These are phyloP conservation scores for Cenopis cana DNA, from an alignment of 2,888 invertebrate species.

Conservation along the genomic window DNA sequence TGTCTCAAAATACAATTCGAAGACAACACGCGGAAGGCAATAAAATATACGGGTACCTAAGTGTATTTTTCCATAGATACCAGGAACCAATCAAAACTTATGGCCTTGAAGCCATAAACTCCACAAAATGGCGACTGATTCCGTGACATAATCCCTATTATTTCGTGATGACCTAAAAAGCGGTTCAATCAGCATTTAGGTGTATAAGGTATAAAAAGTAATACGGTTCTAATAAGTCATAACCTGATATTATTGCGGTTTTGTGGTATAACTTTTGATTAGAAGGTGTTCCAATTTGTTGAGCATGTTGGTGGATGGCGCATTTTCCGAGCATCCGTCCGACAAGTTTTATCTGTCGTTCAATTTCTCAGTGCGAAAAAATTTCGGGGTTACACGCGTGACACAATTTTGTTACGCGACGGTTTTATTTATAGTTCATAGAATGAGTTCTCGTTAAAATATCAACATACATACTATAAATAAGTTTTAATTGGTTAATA, in stretches of 20 bases:
- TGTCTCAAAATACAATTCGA: constrained; percentile 2
- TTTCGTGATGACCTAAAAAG: constrained; percentile 40
- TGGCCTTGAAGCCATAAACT: constrained; percentile 37
- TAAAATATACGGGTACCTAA: constrained; percentile 38
- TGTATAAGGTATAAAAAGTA: constrained; percentile 25
- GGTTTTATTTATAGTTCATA: constrained; percentile 4
- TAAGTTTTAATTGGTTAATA: not conserved
- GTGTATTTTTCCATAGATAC: constrained; percentile 39
- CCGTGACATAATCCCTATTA: constrained; percentile 37
- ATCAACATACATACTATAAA: not conserved
- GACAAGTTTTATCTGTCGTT: constrained; percentile 18
- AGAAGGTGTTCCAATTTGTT: constrained; percentile 39
- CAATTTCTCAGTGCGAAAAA: constrained; percentile 9
- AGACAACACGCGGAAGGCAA: constrained; percentile 20
- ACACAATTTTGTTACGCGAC: constrained; percentile 7
- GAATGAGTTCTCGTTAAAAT: not conserved
- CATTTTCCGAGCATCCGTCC: constrained; percentile 4
- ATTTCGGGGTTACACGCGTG: constrained; percentile 1
- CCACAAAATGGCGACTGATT: constrained; percentile 19
- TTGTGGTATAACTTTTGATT: constrained; percentile 40
- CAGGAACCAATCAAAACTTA: constrained; percentile 42
- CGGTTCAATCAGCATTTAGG: constrained; percentile 38
- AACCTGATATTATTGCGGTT: constrained; percentile 38
- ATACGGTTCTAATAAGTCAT: constrained; percentile 38
- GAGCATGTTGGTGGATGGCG: constrained; percentile 19